These are phyloP conservation scores for Nemotelus pantherinus DNA, from an alignment of 2,888 invertebrate genomes.

Conservation along the genomic window DNA sequence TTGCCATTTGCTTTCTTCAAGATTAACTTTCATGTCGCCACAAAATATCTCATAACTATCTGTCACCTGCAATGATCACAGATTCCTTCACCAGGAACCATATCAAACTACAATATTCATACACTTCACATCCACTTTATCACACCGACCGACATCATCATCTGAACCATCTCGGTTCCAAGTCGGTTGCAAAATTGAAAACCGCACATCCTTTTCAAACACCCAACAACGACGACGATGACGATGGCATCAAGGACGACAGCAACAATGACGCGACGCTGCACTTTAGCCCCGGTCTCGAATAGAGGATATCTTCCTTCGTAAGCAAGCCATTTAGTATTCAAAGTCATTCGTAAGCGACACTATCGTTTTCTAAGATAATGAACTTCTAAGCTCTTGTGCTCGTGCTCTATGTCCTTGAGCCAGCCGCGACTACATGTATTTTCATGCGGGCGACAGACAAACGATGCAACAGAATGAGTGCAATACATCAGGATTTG, in stretches of 20 bases:
- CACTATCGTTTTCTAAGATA: conserved; percentile 18
- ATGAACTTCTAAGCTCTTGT: conserved; percentile 13
- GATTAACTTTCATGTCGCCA: not conserved
- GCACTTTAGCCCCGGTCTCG: not conserved
- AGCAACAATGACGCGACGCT: too few relatives aligned
- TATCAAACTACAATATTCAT: conserved; percentile 7
- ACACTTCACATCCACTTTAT: conserved; percentile 22
- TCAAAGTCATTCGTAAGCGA: conserved; percentile 37
- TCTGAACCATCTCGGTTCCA: not conserved
- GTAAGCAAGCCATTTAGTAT: conserved; percentile 38
- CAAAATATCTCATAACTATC: conserved; percentile 4
- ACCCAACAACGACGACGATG: too few relatives aligned
- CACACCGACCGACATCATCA: not conserved
- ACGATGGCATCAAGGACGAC: too few relatives aligned
- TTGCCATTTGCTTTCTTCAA: too few relatives aligned
- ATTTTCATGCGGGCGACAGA: not conserved
- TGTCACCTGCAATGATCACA: not conserved
- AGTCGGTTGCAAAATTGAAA: conserved; percentile 23
- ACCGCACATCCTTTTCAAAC: conserved; percentile 24
- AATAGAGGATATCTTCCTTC: conserved; percentile 22
- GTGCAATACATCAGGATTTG: conserved; percentile 36
- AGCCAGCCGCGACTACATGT: not conserved
- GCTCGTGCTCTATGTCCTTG: not conserved
- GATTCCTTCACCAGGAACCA: not conserved
- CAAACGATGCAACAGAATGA: not conserved